A percentile compares a stretch with the other conserved stretches of the same genome.
Evolutionary conservation across 2,113 vertebrate species (phyloP).

Genomic region (Vanacampus margaritifer): DNA sequence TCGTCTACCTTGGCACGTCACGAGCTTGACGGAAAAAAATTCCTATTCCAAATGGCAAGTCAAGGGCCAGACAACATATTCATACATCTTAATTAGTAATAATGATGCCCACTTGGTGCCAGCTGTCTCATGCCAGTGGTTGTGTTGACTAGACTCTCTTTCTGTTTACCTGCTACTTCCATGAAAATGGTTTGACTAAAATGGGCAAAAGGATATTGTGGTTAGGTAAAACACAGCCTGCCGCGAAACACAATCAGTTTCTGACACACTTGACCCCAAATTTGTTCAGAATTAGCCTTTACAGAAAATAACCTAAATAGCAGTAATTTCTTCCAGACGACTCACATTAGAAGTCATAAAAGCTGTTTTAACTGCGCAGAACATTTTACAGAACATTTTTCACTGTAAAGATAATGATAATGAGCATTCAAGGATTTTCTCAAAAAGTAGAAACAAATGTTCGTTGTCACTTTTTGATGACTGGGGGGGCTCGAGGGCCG

Average conservation of each 20-base stretch:
- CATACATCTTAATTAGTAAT: conserved; percentile 70
- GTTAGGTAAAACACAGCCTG: conserved; percentile 4
- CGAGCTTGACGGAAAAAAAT: conserved; percentile 50
- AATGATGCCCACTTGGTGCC: conserved; percentile 55
- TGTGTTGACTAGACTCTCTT: conserved; percentile 45
- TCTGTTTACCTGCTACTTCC: conserved; percentile 51
- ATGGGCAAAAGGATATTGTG: conserved; percentile 22
- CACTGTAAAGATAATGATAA: background rate
- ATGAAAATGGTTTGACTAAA: conserved; percentile 39
- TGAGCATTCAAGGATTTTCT: too few species aligned
- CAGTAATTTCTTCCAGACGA: background rate
- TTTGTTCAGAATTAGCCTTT: background rate
- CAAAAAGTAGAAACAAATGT: too few species aligned
- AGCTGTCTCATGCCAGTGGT: conserved; percentile 51
- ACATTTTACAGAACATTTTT: background rate
- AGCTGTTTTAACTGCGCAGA: background rate
- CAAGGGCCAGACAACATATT: conserved; percentile 66
- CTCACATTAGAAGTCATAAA: background rate
- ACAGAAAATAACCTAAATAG: background rate
- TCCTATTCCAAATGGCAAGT: conserved; percentile 47
- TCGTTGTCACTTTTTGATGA: too few species aligned
- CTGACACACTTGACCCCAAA: background rate
- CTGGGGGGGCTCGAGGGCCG: too few species aligned
- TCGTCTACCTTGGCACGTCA: conserved; percentile 66
- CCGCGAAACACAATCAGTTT: background rate